Conservation (phyloP, 1,140 invertebrate genomes). For the Brachionus paranguensis region DNA sequence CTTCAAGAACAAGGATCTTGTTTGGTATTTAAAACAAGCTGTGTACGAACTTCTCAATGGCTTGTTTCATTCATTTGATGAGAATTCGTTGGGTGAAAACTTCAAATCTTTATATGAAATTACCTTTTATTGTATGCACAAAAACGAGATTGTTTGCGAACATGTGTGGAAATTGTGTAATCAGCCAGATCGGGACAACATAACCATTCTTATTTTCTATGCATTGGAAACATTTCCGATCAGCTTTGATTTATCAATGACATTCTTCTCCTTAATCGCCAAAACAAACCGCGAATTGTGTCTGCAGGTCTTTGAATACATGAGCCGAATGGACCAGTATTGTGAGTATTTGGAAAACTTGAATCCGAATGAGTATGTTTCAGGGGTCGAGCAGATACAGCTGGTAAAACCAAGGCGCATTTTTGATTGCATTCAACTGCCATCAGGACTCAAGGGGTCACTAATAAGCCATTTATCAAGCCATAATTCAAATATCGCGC, state of each 20-base stretch:
- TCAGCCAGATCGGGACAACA: neutral
- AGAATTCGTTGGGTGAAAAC: conserved; percentile 1
- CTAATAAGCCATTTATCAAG: neutral
- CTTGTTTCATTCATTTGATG: conserved; percentile 12
- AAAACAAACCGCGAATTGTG: neutral
- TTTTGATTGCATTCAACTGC: neutral
- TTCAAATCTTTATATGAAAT: conserved; percentile 7
- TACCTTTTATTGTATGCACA: conserved; percentile 22
- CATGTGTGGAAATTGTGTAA: conserved; percentile 21
- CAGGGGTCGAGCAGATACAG: neutral
- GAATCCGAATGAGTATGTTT: neutral
- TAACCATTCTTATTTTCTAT: conserved; percentile 23
- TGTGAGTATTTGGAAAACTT: conserved; percentile 35
- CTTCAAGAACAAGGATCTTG: conserved; percentile 17
- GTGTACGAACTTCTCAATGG: neutral
- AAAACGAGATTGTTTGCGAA: conserved; percentile 5
- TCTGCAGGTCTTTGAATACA: neutral
- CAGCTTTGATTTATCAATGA: neutral
- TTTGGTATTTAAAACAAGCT: neutral
- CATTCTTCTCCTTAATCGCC: conserved; percentile 2
- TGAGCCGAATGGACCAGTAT: conserved; percentile 1
- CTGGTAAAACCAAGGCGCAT: neutral
- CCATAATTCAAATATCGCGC: neutral
- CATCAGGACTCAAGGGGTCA: neutral
- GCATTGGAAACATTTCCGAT: conserved; percentile 37